Base-by-base conservation (phyloP, 2,888 invertebrate species). In the Argyra leucocephala region DNA sequence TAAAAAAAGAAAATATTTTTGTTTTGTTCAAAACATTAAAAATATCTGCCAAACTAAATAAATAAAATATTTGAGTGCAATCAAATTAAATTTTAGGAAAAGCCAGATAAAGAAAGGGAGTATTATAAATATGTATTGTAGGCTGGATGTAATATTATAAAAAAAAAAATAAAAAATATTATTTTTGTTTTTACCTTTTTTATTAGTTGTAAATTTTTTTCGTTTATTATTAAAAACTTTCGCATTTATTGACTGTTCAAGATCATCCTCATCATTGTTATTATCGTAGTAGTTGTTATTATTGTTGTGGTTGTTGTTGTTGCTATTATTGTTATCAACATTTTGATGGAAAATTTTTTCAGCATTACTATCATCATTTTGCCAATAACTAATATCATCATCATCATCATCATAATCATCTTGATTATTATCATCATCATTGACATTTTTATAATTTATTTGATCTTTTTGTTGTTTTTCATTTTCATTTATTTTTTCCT, bases 351-450 rank as follows among this genome's bases (percentile, higher is more conserved):
- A 9, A n/a, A 64, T 63, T 12, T 68, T 64, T 37, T 69, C 67
- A 22, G 67, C 64, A 48, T 70, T 69, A 67, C 69, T 68, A 3
- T 67, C 70, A 22, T 74, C 73, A 61, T 72, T 72, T 70, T 74
- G 74, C 26, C 72, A 73, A 66, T 73, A 74, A 67, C 74, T 74
- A 64, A 74, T 74, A 72, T 74, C 73, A 65, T 70, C 69, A 24
- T 69, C 70, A 7, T 66, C 69, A 62, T 66, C 66, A 10, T 63
- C 64, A 67, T 75, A 73, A 23, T 2, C 23, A 21, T 18, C 22
- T 68, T 74, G 71, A 69, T 71, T 74, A 68, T 72, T 70, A 69
- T 72, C 71, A 67, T 72, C 37, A 63, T 24, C n/a, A 2, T 48
- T 63, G 37, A 57, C 31, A 60, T 22, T 31, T 31, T 12, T 31